Percentiles rank a stretch among this genome's conserved stretches.
Evolutionary conservation across 2,113 vertebrate genomes (phyloP).

Genomic region (Heterotis niloticus): DNA sequence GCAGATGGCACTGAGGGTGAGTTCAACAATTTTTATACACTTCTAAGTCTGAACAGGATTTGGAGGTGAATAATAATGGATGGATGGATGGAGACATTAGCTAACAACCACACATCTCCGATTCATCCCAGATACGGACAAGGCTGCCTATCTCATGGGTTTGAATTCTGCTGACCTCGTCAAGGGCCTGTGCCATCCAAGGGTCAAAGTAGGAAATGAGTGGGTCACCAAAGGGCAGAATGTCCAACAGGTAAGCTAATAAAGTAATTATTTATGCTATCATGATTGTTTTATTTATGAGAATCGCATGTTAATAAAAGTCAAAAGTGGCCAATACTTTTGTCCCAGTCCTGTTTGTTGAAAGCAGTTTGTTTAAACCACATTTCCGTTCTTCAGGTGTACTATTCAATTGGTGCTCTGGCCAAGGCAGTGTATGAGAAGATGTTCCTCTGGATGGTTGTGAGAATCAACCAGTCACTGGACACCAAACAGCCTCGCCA

Average conservation of each 20-base stretch:
- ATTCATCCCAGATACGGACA: slow-evolving; percentile 13
- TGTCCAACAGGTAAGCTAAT: slow-evolving; percentile 65
- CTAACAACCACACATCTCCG: background rate
- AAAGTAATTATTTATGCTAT: background rate
- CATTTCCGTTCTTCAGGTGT: slow-evolving; percentile 18
- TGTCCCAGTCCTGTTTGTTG: too few species aligned
- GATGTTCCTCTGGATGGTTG: slow-evolving; percentile 73
- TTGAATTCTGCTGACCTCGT: slow-evolving; percentile 13
- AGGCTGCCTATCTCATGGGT: slow-evolving; percentile 1
- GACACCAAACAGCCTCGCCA: slow-evolving; percentile 66
- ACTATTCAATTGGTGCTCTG: slow-evolving; percentile 47
- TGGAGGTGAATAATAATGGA: background rate
- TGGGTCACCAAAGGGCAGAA: slow-evolving; percentile 42
- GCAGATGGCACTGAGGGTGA: slow-evolving; percentile 81
- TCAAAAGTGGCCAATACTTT: too few species aligned
- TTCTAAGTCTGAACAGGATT: background rate
- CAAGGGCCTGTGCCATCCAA: background rate
- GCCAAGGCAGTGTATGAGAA: slow-evolving; percentile 70
- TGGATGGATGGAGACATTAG: background rate
- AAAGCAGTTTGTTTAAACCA: too few species aligned
- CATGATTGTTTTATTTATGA: background rate
- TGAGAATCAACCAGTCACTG: slow-evolving; percentile 67
- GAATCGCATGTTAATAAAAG: too few species aligned
- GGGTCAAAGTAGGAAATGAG: too few species aligned
- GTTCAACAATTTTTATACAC: background rate